Evolutionary conservation across 1,140 invertebrate species (phyloP).

Genomic region (Drosophila chauvacae): DNA sequence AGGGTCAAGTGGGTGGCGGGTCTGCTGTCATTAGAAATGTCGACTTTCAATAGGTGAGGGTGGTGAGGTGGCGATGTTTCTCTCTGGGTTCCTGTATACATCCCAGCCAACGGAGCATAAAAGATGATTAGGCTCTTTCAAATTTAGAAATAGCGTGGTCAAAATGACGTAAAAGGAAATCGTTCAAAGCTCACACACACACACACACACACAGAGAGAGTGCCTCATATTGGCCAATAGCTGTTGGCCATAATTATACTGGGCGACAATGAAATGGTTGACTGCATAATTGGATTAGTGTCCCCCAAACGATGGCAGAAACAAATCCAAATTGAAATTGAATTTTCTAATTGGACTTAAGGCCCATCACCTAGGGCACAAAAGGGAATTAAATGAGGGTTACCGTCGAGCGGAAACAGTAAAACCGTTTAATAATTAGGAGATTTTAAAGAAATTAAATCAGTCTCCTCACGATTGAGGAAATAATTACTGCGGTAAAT

Average conservation of each 20-base stretch:
- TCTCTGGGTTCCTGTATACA: conserved; percentile 4
- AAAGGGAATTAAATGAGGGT: conserved; percentile 40
- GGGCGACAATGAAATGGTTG: conserved; percentile 63
- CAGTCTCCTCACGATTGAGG: not conserved
- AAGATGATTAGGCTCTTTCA: conserved; percentile 77
- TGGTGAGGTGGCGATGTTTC: not conserved
- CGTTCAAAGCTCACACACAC: conserved; percentile 25
- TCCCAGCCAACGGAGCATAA: conserved; percentile 53
- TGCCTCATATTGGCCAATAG: conserved; percentile 27
- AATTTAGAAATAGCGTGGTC: conserved; percentile 58
- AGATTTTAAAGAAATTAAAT: conserved; percentile 2
- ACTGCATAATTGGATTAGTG: conserved; percentile 60
- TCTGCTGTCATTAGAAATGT: conserved; percentile 63
- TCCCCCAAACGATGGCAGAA: conserved; percentile 30
- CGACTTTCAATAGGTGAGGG: conserved; percentile 71
- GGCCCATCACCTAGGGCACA: conserved; percentile 25
- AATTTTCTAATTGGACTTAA: conserved; percentile 49
- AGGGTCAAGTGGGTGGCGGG: conserved; percentile 32
- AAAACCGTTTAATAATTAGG: conserved; percentile 11
- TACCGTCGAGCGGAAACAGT: conserved; percentile 22
- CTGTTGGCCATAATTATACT: conserved; percentile 64
- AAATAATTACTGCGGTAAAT: not conserved
- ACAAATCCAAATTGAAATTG: conserved; percentile 51
- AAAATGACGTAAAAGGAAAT: conserved; percentile 62
- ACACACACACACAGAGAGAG: conserved; percentile 4